These are phyloP conservation scores for Toxotes lorentzi DNA, from an alignment of 2,797 vertebrate species.

Conservation along the genomic window DNA sequence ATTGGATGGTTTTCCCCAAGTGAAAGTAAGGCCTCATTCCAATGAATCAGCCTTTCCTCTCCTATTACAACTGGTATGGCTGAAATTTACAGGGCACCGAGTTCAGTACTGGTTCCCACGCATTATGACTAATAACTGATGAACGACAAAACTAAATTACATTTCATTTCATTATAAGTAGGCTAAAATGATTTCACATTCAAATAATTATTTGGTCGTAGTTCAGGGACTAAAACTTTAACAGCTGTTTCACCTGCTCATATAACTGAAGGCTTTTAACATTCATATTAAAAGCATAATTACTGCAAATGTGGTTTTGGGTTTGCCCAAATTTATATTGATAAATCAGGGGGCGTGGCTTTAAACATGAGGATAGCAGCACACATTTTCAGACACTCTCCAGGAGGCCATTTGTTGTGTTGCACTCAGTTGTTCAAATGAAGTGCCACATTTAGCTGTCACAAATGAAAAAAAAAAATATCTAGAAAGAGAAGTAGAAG, in stretches of 20 bases:
- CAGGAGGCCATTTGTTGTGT: not conserved
- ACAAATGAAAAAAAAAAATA: not conserved
- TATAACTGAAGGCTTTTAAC: not conserved
- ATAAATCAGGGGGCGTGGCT: not conserved
- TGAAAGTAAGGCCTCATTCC: not conserved
- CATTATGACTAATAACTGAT: not conserved
- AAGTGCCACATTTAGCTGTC: not conserved
- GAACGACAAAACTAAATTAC: not conserved
- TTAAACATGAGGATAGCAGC: no score
- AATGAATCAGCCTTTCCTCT: not conserved
- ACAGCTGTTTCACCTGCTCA: not conserved
- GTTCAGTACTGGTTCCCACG: not conserved
- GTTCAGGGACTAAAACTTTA: not conserved
- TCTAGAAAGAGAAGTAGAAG: not conserved
- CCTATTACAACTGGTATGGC: not conserved
- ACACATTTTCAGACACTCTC: not conserved
- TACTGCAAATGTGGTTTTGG: not conserved
- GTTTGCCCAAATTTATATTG: not conserved
- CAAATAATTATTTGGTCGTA: not conserved
- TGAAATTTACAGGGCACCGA: not conserved
- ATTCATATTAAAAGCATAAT: constrained; percentile 2
- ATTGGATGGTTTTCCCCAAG: not conserved
- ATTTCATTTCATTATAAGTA: not conserved
- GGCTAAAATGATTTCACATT: not conserved
- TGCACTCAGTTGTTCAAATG: not conserved